Evolutionary conservation across 2,113 vertebrate species (phyloP).

Genomic region (Carassius carassius): DNA sequence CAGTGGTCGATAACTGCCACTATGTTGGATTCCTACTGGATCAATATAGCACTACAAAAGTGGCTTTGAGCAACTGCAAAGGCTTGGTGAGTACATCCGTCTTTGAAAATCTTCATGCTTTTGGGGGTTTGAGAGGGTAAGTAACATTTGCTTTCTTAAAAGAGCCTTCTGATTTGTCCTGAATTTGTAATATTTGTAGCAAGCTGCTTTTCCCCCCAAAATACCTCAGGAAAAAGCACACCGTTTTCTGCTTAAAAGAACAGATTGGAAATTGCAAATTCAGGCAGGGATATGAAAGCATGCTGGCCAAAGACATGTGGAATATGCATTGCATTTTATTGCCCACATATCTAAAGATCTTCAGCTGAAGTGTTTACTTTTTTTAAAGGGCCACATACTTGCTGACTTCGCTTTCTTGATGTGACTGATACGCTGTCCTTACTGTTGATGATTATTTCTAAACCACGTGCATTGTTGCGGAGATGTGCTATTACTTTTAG

Average conservation of each 20-base stretch:
- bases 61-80: slow-evolving; percentile 95
- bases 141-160: background rate
- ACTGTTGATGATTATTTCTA: background rate
- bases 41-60: slow-evolving; percentile 84
- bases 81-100: slow-evolving; percentile 88
- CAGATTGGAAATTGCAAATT: slow-evolving; percentile 18
- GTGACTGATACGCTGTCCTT: background rate
- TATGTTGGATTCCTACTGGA: slow-evolving; percentile 92
- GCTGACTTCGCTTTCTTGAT: background rate
- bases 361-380: slow-evolving; percentile 23
- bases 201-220: background rate
- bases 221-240: slow-evolving; percentile 48
- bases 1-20: slow-evolving; percentile 90
- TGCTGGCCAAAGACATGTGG: slow-evolving; percentile 50
- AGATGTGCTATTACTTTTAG: slow-evolving; percentile 1
- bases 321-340: slow-evolving; percentile 52
- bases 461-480: background rate
- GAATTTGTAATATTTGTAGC: background rate
- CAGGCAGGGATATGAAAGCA: slow-evolving; percentile 11
- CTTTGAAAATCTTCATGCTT: slow-evolving; percentile 28
- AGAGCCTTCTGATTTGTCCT: background rate
- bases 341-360: slow-evolving; percentile 34
- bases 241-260: slow-evolving; percentile 45
- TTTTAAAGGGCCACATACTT: slow-evolving; percentile 15
- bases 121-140: slow-evolving; percentile 56